Base-by-base conservation (phyloP, 2,888 invertebrate genomes). In the Oligia strigilis region DNA sequence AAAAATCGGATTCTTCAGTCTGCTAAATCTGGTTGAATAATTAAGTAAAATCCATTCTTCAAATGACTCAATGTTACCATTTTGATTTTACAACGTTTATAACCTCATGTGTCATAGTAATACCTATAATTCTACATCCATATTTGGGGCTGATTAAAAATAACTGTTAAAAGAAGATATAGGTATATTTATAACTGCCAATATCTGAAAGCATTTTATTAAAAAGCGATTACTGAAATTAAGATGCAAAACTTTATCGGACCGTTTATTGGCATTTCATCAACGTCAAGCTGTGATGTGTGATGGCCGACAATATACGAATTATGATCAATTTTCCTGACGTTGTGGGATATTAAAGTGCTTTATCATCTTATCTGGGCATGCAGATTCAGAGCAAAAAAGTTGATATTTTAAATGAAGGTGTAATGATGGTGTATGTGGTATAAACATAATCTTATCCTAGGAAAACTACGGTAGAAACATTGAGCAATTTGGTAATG, bases 251-350 rank as follows among this genome's bases (percentile, higher is more conserved):
- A 72, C 55, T 75, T 82, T 80, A 86, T 81, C 69, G 58, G 17
- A 58, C 23, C 78, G 75, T 88, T 88, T 82, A 90, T 85, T 81
- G 89, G 83, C 77, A 81, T 87, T 90, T 83, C 85, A 89, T 90
- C 85, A 91, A 90, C 86, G 89, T 90, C 91, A 90, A 78, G 64
- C 49, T 74, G 36, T 64, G 77, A 86, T 84, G 60, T 77, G 72
- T 77, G 72, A 85, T 84, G 70, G 78, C 66, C 74, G 65, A 80
- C 85, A 82, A 49, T 46, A 75, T 82, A 81, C 76, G 88, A 88
- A 66, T 90, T 87, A 89, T 83, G 84, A 78, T 69, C 89, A 89
- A 89, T 91, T 90, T 88, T 77, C 77, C 70, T 72, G 82, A 77
- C 77, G 69, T 75, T 72, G 76, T 76, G 72, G 62, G 52, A 52